Evolutionary conservation across 2,113 vertebrate genomes (phyloP).

Genomic region (Antechinus flavipes): DNA sequence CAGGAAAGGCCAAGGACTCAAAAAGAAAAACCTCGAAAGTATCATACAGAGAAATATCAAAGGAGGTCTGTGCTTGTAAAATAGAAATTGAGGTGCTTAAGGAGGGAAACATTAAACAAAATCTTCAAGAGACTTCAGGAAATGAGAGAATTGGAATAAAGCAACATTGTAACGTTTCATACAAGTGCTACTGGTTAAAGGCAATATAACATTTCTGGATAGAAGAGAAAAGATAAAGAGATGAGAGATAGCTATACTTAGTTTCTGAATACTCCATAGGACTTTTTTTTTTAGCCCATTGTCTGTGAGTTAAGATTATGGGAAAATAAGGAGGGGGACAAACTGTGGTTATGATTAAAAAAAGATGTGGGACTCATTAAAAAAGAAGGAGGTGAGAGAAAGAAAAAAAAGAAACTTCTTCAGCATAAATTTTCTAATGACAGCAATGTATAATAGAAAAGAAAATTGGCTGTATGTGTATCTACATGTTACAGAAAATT

Average conservation of each 20-base stretch:
- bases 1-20: slow-evolving; percentile 6
- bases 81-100: neutral
- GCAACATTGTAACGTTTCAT: slow-evolving; percentile 65
- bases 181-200: slow-evolving; percentile 59
- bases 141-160: slow-evolving; percentile 65
- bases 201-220: slow-evolving; percentile 64
- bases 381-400: slow-evolving; percentile 41
- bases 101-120: slow-evolving; percentile 49
- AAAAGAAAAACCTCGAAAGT: slow-evolving; percentile 16
- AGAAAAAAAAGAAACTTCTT: slow-evolving; percentile 52
- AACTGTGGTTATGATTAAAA: slow-evolving; percentile 65
- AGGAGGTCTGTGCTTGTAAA: neutral
- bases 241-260: neutral
- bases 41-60: slow-evolving; percentile 20
- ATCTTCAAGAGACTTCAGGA: slow-evolving; percentile 57
- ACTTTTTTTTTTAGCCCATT: slow-evolving; percentile 17
- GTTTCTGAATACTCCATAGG: neutral
- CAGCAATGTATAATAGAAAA: slow-evolving; percentile 60
- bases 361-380: neutral
- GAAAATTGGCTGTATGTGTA: neutral
- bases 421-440: slow-evolving; percentile 45
- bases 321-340: slow-evolving; percentile 51
- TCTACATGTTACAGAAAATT: slow-evolving; percentile 16
- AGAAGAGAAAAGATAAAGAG: slow-evolving; percentile 38
- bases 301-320: slow-evolving; percentile 62